Percentiles rank a stretch among this genome's conserved stretches.
Evolutionary conservation across 2,797 vertebrate genomes (phyloP).

Genomic region (Lagodon rhomboides): DNA sequence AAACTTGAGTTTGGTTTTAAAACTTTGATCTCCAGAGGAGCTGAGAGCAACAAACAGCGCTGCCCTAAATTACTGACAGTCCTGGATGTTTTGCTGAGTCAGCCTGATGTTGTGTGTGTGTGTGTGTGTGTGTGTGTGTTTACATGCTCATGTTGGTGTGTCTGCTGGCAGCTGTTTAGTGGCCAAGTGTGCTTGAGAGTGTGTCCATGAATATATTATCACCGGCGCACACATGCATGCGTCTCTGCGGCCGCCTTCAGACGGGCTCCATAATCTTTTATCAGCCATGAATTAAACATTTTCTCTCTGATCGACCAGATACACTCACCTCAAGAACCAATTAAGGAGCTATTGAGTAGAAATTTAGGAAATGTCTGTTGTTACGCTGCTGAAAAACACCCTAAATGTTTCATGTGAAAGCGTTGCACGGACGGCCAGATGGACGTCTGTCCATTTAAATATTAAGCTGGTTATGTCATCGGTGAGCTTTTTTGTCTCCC

Average conservation of each 20-base stretch:
- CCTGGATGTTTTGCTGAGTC: constrained; percentile 48
- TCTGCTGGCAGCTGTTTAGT: constrained; percentile 38
- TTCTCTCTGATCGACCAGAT: constrained; percentile 29
- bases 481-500: constrained; percentile 3
- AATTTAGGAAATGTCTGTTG: constrained; percentile 19
- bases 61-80: constrained; percentile 41
- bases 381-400: not conserved
- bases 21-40: constrained; percentile 50
- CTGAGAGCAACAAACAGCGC: constrained; percentile 11
- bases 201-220: constrained; percentile 41
- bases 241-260: not conserved
- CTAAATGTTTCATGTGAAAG: constrained; percentile 43
- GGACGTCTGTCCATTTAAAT: constrained; percentile 47
- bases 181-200: constrained; percentile 3
- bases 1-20: constrained; percentile 29
- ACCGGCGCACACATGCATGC: not conserved
- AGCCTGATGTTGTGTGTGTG: constrained; percentile 25
- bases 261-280: constrained; percentile 7
- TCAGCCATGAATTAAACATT: constrained; percentile 51
- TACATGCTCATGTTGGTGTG: not conserved
- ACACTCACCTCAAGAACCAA: constrained; percentile 41
- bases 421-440: constrained; percentile 24
- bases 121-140: constrained; percentile 11
- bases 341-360: constrained; percentile 13
- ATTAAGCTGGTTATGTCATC: constrained; percentile 52